Percentiles rank a stretch among this genome's conserved stretches.
Evolutionary conservation across 2,797 vertebrate genomes (phyloP).

Genomic region (Anniella stebbinsi): DNA sequence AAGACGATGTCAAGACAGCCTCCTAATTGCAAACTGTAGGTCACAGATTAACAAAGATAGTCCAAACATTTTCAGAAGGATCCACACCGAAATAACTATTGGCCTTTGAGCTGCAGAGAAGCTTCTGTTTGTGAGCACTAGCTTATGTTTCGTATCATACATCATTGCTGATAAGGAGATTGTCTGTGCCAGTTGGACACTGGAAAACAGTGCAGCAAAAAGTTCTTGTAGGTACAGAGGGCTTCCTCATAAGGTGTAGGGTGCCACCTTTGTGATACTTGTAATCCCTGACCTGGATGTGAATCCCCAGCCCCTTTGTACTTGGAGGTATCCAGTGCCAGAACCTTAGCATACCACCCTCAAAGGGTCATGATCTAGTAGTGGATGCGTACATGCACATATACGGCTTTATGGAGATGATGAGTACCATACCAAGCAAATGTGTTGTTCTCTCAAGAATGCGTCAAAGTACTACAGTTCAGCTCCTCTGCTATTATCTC

Average conservation of each 20-base stretch:
- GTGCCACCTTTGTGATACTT: not conserved
- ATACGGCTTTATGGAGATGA: conserved; percentile 32
- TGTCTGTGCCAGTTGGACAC: not conserved
- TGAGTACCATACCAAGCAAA: conserved; percentile 59
- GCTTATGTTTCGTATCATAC: not conserved
- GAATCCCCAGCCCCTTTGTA: not conserved
- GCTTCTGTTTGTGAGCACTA: not conserved
- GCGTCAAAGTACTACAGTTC: conserved; percentile 49
- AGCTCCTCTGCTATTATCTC: conserved; percentile 51
- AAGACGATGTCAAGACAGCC: too few species aligned
- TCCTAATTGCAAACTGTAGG: not conserved
- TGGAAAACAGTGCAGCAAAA: not conserved
- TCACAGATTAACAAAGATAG: not conserved
- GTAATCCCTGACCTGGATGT: conserved; percentile 24
- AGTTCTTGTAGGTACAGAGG: not conserved
- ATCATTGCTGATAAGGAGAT: not conserved
- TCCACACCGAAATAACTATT: not conserved
- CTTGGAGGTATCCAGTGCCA: not conserved
- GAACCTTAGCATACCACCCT: not conserved
- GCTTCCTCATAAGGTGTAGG: not conserved
- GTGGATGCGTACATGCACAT: not conserved
- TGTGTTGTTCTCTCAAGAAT: conserved; percentile 50
- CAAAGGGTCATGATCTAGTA: not conserved
- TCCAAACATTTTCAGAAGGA: not conserved
- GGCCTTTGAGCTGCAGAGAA: not conserved